A percentile compares a stretch with the other conserved stretches of the same genome.
Evolutionary conservation across 2,888 invertebrate species (phyloP).

Genomic region (Argynnis bischoffii): DNA sequence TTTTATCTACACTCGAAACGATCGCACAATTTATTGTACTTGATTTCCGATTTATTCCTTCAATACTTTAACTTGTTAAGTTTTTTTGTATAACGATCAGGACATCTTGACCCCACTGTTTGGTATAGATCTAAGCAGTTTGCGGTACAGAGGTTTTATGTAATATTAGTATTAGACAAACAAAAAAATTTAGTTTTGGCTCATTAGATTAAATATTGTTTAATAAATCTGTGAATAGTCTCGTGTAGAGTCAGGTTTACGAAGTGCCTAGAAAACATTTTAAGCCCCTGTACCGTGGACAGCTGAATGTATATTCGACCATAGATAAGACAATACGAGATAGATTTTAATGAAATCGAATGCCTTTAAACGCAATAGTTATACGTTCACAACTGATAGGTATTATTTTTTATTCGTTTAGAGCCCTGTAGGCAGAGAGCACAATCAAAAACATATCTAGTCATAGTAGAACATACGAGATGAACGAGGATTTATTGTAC

Average conservation of each 20-base stretch:
- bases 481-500: slow-evolving; percentile 62
- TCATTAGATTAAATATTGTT: slow-evolving; percentile 12
- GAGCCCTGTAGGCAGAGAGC: slow-evolving; percentile 63
- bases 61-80: not conserved
- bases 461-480: slow-evolving; percentile 66
- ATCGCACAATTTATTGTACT: slow-evolving; percentile 33
- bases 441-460: slow-evolving; percentile 81
- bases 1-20: slow-evolving; percentile 18
- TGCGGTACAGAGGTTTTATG: slow-evolving; percentile 25
- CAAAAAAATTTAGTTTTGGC: slow-evolving; percentile 22
- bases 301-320: slow-evolving; percentile 59
- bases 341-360: slow-evolving; percentile 65
- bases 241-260: slow-evolving; percentile 22
- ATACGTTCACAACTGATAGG: slow-evolving; percentile 70
- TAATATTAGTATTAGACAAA: slow-evolving; percentile 21
- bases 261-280: slow-evolving; percentile 33
- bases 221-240: slow-evolving; percentile 18
- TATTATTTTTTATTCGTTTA: slow-evolving; percentile 74
- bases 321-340: slow-evolving; percentile 82
- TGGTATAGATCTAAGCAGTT: slow-evolving; percentile 18
- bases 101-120: slow-evolving; percentile 29
- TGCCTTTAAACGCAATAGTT: slow-evolving; percentile 80
- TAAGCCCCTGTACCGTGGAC: slow-evolving; percentile 23
- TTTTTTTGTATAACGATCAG: slow-evolving; percentile 23
- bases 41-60: not conserved